These are phyloP conservation scores for Eleginops maclovinus DNA, from an alignment of 2,113 vertebrate species.

Conservation along the genomic window DNA sequence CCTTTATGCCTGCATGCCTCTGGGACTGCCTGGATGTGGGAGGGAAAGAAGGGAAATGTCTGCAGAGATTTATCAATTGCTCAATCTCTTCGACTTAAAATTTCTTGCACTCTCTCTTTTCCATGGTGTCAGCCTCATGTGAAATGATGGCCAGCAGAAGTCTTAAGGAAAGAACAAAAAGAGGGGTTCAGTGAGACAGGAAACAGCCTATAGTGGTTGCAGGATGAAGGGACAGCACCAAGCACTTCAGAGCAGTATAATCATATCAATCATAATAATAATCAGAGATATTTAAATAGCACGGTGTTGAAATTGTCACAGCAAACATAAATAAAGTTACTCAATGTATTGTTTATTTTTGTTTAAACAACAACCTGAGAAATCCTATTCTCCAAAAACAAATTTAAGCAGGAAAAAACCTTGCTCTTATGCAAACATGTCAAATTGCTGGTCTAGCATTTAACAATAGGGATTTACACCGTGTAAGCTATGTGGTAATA, in stretches of 20 bases:
- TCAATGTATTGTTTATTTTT: neutral
- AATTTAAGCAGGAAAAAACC: neutral
- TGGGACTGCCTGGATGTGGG: conserved; percentile 21
- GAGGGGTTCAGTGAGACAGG: conserved; percentile 21
- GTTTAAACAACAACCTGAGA: neutral
- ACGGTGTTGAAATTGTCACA: neutral
- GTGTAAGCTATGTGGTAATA: neutral
- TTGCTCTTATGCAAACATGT: neutral
- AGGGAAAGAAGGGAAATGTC: conserved; percentile 47
- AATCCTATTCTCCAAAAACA: neutral
- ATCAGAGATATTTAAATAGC: conserved; percentile 2
- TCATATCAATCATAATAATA: too few relatives aligned
- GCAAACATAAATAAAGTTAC: conserved; percentile 5
- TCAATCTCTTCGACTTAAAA: conserved; percentile 47
- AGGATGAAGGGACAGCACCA: conserved; percentile 17
- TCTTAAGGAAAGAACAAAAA: conserved; percentile 34
- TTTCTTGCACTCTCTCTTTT: conserved; percentile 20
- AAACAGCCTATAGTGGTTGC: conserved; percentile 5
- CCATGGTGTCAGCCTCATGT: conserved; percentile 25
- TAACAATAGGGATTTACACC: neutral
- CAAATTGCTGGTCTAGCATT: neutral
- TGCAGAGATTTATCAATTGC: conserved; percentile 61
- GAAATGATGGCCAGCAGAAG: conserved; percentile 26
- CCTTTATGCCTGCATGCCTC: conserved; percentile 67
- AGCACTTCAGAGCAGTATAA: conserved; percentile 1